phyloP scores from a whole-genome alignment of 2,888 invertebrate genomes.

The Aleiodes testaceus region DNA sequence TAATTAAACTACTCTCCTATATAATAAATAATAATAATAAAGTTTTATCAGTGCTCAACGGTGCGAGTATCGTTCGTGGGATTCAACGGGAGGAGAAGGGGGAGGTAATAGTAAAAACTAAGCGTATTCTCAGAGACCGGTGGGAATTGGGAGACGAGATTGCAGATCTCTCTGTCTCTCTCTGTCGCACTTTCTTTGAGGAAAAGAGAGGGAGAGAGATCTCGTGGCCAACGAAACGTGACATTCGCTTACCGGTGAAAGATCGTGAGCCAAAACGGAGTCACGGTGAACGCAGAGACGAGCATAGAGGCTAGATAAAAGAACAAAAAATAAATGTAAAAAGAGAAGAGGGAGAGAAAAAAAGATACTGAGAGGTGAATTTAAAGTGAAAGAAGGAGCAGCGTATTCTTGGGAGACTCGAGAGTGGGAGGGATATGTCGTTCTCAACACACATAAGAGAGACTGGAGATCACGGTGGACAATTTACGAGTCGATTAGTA shows the following conservation, averaged over 20 bases:
- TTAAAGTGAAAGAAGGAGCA: conserved; percentile 31
- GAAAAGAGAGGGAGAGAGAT: conserved; percentile 2
- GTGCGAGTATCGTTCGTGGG: not conserved
- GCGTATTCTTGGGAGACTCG: not conserved
- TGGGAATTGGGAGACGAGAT: conserved; percentile 31
- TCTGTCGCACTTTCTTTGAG: not conserved
- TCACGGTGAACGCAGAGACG: conserved; percentile 40
- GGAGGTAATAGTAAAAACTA: conserved; percentile 6
- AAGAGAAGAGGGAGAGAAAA: conserved; percentile 32
- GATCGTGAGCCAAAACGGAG: conserved; percentile 45
- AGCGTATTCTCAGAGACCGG: conserved; percentile 19
- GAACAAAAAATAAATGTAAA: conserved; percentile 25
- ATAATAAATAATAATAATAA: too few relatives aligned
- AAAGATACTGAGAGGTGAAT: conserved; percentile 30
- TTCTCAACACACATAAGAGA: conserved; percentile 18
- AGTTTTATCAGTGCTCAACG: conserved; percentile 4
- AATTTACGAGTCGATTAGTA: conserved; percentile 63
- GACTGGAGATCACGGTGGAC: conserved; percentile 22
- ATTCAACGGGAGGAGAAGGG: not conserved
- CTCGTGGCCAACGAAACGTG: conserved; percentile 42
- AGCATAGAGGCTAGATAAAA: conserved; percentile 42
- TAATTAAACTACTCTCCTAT: too few relatives aligned
- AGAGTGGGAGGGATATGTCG: conserved; percentile 25
- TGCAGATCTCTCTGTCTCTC: conserved; percentile 3
- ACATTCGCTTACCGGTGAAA: conserved; percentile 37